Evolutionary conservation across 1,140 invertebrate genomes (phyloP).

Genomic region (Achroia grisella): DNA sequence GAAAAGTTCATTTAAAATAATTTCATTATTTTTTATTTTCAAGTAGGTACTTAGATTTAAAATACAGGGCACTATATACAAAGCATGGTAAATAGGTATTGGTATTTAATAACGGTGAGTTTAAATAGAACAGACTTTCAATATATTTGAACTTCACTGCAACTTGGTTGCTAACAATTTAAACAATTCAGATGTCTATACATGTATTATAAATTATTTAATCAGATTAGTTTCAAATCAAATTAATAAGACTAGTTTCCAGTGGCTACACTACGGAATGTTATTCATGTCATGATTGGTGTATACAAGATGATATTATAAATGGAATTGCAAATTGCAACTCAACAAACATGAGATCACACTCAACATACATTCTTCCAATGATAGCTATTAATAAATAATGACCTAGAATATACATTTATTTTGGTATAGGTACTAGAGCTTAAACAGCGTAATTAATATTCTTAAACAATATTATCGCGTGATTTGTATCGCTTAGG

Average conservation of each 20-base stretch:
- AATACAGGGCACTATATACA: conserved; percentile 21
- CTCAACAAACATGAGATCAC: conserved; percentile 59
- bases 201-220: no score
- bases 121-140: conserved; percentile 24
- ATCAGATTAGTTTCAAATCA: neutral
- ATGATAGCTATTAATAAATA: conserved; percentile 65
- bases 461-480: conserved; percentile 10
- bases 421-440: conserved; percentile 70
- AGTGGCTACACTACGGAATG: conserved; percentile 5
- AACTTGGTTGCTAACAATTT: conserved; percentile 51
- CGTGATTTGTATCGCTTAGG: conserved; percentile 13
- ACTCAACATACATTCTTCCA: conserved; percentile 51
- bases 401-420: conserved; percentile 60
- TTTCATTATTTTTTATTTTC: conserved; percentile 14
- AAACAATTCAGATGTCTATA: conserved; percentile 22
- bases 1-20: conserved; percentile 7
- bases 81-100: conserved; percentile 20
- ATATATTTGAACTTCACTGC: conserved; percentile 15
- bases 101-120: conserved; percentile 21
- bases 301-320: neutral
- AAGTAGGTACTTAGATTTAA: neutral
- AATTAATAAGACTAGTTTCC: conserved; percentile 7
- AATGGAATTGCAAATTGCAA: conserved; percentile 5
- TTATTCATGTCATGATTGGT: conserved; percentile 1
- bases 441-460: conserved; percentile 30